Percentiles rank a stretch among this genome's conserved stretches.
phyloP scores from a whole-genome alignment of 2,113 vertebrate species.

The Petroica traversi region DNA sequence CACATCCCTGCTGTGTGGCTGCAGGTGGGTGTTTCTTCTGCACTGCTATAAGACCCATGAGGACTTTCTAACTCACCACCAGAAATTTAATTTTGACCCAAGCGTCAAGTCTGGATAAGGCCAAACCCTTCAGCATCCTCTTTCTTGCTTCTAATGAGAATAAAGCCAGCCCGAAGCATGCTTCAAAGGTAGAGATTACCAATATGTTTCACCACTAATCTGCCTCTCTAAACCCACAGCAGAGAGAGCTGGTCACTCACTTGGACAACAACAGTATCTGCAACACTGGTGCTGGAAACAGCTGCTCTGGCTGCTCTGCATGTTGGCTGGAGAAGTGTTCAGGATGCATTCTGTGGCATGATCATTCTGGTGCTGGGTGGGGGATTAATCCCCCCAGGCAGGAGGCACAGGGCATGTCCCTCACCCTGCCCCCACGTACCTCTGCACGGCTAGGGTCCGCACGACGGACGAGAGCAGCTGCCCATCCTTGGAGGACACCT shows the following conservation, averaged over 20 bases:
- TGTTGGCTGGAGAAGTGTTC: rapidly evolving
- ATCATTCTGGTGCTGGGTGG: rapidly evolving
- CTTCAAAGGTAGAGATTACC: not conserved
- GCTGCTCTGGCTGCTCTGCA: not conserved
- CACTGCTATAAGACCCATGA: not conserved
- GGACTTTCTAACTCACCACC: not conserved
- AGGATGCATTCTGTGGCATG: rapidly evolving
- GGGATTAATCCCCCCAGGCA: rapidly evolving
- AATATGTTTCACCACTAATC: not conserved
- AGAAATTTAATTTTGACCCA: not conserved
- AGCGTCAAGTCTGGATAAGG: not conserved
- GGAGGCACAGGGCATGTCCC: no score
- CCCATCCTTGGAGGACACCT: conserved; percentile 80
- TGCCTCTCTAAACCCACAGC: not conserved
- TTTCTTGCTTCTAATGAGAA: not conserved
- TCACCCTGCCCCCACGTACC: conserved; percentile 21
- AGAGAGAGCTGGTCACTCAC: not conserved
- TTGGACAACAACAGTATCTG: rapidly evolving
- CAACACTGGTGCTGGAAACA: not conserved
- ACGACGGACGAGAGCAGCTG: conserved; percentile 80
- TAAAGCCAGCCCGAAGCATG: not conserved
- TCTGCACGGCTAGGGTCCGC: conserved; percentile 76
- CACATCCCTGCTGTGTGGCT: not conserved
- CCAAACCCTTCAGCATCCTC: not conserved
- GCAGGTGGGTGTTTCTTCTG: not conserved